A percentile compares a stretch with the other conserved stretches of the same genome.
These are phyloP conservation scores for Hydraecia micacea DNA, from an alignment of 2,888 invertebrate species.

Conservation along the genomic window DNA sequence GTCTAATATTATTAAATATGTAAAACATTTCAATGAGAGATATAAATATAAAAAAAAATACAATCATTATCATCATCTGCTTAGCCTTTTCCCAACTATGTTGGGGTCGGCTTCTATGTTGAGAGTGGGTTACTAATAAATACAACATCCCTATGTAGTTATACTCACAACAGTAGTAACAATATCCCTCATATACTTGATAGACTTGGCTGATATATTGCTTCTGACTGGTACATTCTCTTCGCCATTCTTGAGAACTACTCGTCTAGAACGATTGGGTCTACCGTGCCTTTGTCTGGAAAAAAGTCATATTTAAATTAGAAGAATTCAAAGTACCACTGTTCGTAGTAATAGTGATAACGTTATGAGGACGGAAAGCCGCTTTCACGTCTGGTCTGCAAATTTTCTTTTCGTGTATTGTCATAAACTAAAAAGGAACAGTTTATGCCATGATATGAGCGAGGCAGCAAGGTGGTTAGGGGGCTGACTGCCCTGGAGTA, in stretches of 20 bases:
- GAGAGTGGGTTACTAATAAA: neutral
- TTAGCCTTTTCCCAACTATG: no score
- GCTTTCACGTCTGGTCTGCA: no score
- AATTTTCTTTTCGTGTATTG: no score
- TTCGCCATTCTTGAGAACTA: slow-evolving; percentile 84
- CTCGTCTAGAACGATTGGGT: slow-evolving; percentile 81
- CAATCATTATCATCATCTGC: no score
- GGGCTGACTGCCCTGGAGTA: neutral
- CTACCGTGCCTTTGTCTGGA: slow-evolving; percentile 80
- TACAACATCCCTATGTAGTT: neutral
- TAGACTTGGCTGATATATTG: slow-evolving; percentile 85
- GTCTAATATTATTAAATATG: no score
- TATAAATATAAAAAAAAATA: no score
- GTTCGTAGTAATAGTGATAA: neutral
- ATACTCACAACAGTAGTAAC: slow-evolving; percentile 87
- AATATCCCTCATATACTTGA: slow-evolving; percentile 87
- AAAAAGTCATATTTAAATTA: neutral
- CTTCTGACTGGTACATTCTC: slow-evolving; percentile 87
- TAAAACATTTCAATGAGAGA: no score
- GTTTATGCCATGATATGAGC: no score
- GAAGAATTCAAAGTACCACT: neutral
- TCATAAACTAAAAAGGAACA: no score
- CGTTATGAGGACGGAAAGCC: neutral
- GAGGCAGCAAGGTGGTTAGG: neutral
- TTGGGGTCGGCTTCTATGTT: no score